Base-by-base conservation (phyloP, 2,797 vertebrate species). In the Coreius guichenoti region DNA sequence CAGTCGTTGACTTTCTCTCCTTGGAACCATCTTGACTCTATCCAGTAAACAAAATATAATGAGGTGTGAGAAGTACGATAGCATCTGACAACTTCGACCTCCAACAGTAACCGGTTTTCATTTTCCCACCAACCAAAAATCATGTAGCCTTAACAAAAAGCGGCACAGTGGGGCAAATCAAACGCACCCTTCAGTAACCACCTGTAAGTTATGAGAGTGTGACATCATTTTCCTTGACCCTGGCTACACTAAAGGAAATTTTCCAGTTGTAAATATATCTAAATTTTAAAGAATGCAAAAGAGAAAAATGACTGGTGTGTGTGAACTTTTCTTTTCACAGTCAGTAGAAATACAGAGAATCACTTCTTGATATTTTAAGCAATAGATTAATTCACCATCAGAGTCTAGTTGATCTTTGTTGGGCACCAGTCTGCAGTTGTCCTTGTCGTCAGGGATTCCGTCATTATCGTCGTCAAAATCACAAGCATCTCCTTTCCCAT, bases 401-500 rank as follows among this genome's bases (percentile, higher is more conserved):
- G 94, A 90, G 89, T 99, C 98, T 87, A 96, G 89, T 90, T 99
- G 98, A 84, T 94, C 96, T 58, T 93, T 93, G 81, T 99, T 99
- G 90, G 95, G 95, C 8, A 97, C 97, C 8, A 99, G 96, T 80
- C 98, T 95, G 91, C 98, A 99, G 93, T 99, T 99, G 93, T 99
- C 98, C 89, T 94, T 97, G 84, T 98, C 97, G 0, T 99, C 98
- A 1, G 98, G 97, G 61, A 99, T 82, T 2, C 98, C 98, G 0
- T 99, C 98, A 0, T 98, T 95, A 91, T 99, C 98, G 1, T 99
- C 98, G 0, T 99, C 98, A 0, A 96, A 92, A 92, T 99, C 98
- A 12, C 98, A 99, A 29, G 96, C 97, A 7, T 99, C 98, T 0
- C 98, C 98, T 94, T 96, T 96, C 17, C 98, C 98, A 0, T 99